phyloP scores from a whole-genome alignment of 2,797 vertebrate genomes.

The Mallotus villosus region DNA sequence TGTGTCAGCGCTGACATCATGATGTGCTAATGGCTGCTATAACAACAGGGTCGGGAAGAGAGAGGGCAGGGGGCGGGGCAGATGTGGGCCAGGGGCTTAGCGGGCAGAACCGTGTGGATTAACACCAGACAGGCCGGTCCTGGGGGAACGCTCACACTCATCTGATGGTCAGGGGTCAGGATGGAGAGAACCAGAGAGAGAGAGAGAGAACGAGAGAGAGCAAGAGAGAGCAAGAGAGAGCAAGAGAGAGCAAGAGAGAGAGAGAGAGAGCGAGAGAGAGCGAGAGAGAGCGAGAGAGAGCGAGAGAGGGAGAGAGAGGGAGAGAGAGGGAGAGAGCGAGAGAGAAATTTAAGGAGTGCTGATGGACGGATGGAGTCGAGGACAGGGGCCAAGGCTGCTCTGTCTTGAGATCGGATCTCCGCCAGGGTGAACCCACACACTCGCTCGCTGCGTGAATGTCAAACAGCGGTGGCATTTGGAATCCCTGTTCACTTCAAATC shows the following conservation, averaged over 20 bases:
- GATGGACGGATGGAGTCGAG: slow-evolving; percentile 58
- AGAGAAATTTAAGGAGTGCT: slow-evolving; percentile 49
- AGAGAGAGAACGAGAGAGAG: slow-evolving; percentile 30
- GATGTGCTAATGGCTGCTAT: slow-evolving; percentile 47
- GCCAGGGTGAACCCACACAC: slow-evolving; percentile 10
- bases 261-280: slow-evolving; percentile 1
- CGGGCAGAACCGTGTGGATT: slow-evolving; percentile 60
- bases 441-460: slow-evolving; percentile 48
- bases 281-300: no score
- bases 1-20: slow-evolving; percentile 48
- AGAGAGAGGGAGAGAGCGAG: slow-evolving; percentile 30
- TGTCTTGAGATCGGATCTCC: slow-evolving; percentile 29
- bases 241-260: slow-evolving; percentile 30
- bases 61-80: slow-evolving; percentile 32
- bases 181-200: slow-evolving; percentile 22
- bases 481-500: slow-evolving; percentile 40
- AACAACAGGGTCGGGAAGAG: slow-evolving; percentile 51
- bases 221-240: slow-evolving; percentile 32
- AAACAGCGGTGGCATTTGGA: slow-evolving; percentile 60
- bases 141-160: slow-evolving; percentile 44
- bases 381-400: slow-evolving; percentile 41
- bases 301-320: background rate
- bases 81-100: slow-evolving; percentile 61
- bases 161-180: slow-evolving; percentile 51
- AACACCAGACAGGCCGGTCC: slow-evolving; percentile 55